Percentiles rank a stretch among this genome's conserved stretches.
Conservation (phyloP, 2,113 vertebrate genomes). For the Megaceryle torquata region DNA sequence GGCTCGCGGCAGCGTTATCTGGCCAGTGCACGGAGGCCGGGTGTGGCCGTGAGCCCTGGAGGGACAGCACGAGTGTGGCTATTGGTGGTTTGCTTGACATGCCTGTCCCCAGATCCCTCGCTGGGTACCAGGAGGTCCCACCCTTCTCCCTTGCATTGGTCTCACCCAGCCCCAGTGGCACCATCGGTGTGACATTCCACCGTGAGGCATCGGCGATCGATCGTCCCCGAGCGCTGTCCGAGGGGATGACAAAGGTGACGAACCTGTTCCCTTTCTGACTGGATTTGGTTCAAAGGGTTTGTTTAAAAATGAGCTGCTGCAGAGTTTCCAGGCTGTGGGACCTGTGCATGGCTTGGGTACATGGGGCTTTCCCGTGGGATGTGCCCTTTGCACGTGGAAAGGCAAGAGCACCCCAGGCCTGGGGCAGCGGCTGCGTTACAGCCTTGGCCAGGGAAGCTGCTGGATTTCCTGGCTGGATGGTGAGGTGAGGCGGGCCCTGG, state of each 20-base stretch:
- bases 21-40: neutral
- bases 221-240: rapidly evolving
- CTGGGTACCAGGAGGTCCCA: neutral
- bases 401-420: rapidly evolving
- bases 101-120: rapidly evolving
- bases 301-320: neutral
- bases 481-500: neutral
- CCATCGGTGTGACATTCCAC: neutral
- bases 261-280: neutral
- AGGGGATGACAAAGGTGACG: neutral
- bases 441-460: neutral
- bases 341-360: rapidly evolving
- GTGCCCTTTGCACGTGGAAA: neutral
- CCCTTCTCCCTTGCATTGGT: neutral
- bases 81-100: neutral
- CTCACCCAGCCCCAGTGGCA: neutral
- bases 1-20: neutral
- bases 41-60: neutral
- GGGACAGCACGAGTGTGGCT: neutral
- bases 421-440: neutral
- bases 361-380: neutral
- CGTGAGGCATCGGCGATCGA: neutral
- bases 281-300: neutral
- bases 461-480: neutral
- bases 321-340: neutral